Conservation (phyloP, 2,797 vertebrate genomes). For the Hybognathus amarus region DNA sequence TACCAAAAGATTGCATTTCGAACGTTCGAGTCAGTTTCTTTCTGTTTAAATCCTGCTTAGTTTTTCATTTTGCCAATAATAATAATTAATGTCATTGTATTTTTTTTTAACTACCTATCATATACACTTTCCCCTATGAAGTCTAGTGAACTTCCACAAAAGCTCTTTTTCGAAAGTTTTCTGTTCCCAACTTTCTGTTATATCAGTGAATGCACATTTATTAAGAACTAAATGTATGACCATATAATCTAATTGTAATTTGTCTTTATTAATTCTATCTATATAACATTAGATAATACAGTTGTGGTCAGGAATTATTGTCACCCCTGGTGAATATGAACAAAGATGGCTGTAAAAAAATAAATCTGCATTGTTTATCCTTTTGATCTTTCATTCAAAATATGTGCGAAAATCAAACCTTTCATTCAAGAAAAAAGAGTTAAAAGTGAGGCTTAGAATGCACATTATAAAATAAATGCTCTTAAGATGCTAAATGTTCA, state of each 20-base stretch:
- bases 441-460: too few species aligned
- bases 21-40: background rate
- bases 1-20: background rate
- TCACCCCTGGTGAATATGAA: too few species aligned
- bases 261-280: background rate
- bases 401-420: too few species aligned
- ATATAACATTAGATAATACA: background rate
- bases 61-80: background rate
- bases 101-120: background rate
- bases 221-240: background rate
- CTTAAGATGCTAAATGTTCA: too few species aligned
- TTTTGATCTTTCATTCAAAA: too few species aligned
- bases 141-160: background rate
- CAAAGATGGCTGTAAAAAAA: background rate
- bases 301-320: too few species aligned
- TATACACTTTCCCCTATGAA: background rate
- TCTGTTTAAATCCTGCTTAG: background rate
- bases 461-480: too few species aligned
- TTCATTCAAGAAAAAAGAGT: too few species aligned
- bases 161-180: background rate
- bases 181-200: background rate
- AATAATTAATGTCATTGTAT: background rate
- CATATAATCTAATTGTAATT: background rate
- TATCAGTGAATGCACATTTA: background rate
- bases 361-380: too few species aligned